Evolutionary conservation across 2,888 invertebrate species (phyloP), one percentile per base, ranked within the genome.

Genomic region (Emesis russula): DNA sequence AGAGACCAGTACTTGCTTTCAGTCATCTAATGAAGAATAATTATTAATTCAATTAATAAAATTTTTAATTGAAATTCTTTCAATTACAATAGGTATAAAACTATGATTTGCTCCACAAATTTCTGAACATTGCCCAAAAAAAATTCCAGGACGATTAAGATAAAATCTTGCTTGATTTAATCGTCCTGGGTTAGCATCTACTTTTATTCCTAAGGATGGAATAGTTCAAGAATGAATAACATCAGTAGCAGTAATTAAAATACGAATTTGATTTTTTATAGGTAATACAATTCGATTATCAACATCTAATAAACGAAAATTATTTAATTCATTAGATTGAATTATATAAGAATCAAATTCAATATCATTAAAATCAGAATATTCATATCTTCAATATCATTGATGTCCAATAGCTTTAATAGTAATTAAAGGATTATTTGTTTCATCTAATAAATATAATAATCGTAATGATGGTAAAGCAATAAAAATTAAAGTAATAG

Each of bases 111-210:
- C 98, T 48, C 48, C 48, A 48, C 48, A 48, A 48, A 48, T 48
- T 48, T 48, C 99, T 94, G 99, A 99, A 96, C 99, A 99, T 98
- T 99, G 99, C 0, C 99, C 99, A 97, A 97, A 99, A 97, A 98
- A 99, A 96, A 99, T 95, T 70, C 99, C 99, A 0, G 99, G 98
- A 2, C 99, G 98, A 92, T 98, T 99, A 94, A 98, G 98, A 94
- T 97, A 97, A 96, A 99, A 98, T 94, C 97, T 98, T 96, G 97
- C 98, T 99, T 99, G 99, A 94, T 99, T 99, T 96, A 99, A 93
- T 70, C 99, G 99, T 0, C 99, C 99, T 0, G 99, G 99, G 0
- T 98, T 98, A 31, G 98, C 99, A 97, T 99, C 99, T 92, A 99
- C 97, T 98, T 99, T 99, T 77, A 99, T 97, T 0, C 99, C 99